Conservation (phyloP, 2,888 invertebrate species). For the Ichneumoninae sp. region DNA sequence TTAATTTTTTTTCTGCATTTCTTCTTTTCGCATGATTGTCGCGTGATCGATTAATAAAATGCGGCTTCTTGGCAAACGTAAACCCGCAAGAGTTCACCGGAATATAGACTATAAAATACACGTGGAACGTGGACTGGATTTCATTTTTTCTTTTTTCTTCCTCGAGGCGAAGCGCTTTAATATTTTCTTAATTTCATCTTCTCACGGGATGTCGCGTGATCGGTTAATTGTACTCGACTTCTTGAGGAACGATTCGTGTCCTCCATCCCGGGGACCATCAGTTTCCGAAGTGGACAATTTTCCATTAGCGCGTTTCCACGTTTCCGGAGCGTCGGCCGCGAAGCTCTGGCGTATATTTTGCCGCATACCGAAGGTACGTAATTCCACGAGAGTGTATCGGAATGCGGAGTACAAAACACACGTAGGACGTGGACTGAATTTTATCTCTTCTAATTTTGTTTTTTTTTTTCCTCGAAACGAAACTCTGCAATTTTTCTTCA, state of each 20-base stretch:
- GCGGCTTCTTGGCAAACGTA: neutral
- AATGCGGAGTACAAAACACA: slow-evolving; percentile 42
- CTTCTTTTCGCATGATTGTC: slow-evolving; percentile 1
- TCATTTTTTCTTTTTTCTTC: neutral
- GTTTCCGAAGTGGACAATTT: slow-evolving; percentile 34
- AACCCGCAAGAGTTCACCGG: slow-evolving; percentile 10
- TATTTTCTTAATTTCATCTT: too few relatives aligned
- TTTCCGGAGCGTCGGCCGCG: neutral
- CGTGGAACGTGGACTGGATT: neutral
- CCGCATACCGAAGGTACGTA: slow-evolving; percentile 9
- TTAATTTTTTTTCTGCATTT: neutral
- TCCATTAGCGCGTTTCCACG: slow-evolving; percentile 75
- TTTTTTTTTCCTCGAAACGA: too few relatives aligned
- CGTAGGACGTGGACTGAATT: neutral
- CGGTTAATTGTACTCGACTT: neutral
- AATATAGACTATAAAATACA: slow-evolving; percentile 47
- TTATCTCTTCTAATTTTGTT: neutral
- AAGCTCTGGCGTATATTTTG: slow-evolving; percentile 9
- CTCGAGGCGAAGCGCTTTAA: neutral
- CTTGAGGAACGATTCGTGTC: neutral
- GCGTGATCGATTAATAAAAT: neutral
- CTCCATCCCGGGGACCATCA: neutral
- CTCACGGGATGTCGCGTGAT: slow-evolving; percentile 2
- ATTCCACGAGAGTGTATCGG: slow-evolving; percentile 4
- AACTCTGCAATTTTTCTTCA: neutral